A percentile compares a stretch with the other conserved stretches of the same genome.
These are phyloP conservation scores for Amblyteles armatorius DNA, from an alignment of 2,888 invertebrate species.

Conservation along the genomic window DNA sequence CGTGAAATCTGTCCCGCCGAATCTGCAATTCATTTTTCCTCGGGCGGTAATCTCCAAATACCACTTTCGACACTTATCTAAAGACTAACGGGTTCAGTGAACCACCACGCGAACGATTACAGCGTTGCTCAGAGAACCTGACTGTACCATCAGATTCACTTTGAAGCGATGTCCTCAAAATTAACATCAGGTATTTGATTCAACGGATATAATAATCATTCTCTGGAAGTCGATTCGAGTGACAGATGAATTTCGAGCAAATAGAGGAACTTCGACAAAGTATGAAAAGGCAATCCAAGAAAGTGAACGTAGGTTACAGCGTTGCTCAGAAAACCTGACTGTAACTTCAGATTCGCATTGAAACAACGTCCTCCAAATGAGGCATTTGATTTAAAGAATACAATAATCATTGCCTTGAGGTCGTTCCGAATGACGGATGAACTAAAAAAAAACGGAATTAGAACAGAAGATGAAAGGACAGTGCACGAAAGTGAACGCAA, in stretches of 20 bases:
- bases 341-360: not conserved
- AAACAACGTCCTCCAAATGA: not conserved
- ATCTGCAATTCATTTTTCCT: slow-evolving; percentile 12
- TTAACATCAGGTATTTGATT: not conserved
- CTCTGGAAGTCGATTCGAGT: not conserved
- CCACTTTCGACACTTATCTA: slow-evolving; percentile 7
- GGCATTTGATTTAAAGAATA: not conserved
- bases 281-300: not conserved
- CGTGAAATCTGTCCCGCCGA: not conserved
- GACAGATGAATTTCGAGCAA: not conserved
- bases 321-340: not conserved
- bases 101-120: not conserved
- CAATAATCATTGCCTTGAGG: not conserved
- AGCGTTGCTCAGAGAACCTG: not conserved
- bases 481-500: too few relatives aligned
- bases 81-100: slow-evolving; percentile 1
- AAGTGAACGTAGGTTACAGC: not conserved
- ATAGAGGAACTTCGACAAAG: not conserved
- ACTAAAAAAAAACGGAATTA: not conserved
- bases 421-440: not conserved
- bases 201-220: not conserved
- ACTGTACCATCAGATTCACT: not conserved
- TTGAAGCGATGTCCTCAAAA: not conserved
- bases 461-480: not conserved
- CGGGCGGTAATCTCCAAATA: not conserved